Evolutionary conservation across 2,888 invertebrate species (phyloP).

Genomic region (Leucophenga maculata): DNA sequence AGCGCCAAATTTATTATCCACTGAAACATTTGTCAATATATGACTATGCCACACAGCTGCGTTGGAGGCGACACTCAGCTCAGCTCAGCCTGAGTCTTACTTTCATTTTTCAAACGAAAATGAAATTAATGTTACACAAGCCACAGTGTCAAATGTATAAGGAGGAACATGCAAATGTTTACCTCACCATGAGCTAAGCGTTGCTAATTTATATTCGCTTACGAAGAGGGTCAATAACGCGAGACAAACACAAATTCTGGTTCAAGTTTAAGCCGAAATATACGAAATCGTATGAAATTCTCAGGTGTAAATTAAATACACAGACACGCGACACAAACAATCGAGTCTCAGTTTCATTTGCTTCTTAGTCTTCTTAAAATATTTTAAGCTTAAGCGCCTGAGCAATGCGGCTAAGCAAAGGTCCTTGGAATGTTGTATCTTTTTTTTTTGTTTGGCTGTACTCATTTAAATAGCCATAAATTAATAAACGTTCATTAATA

Average conservation of each 20-base stretch:
- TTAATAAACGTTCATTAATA: conserved; percentile 62
- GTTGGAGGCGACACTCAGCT: background rate
- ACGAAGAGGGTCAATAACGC: background rate
- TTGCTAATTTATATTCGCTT: conserved; percentile 58
- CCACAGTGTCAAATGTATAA: background rate
- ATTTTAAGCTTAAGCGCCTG: no score
- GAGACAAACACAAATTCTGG: conserved; percentile 49
- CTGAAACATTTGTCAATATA: no score
- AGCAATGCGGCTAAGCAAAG: no score
- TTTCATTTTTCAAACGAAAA: conserved; percentile 58
- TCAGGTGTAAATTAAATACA: conserved; percentile 60
- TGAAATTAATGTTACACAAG: background rate
- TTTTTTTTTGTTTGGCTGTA: conserved; percentile 29
- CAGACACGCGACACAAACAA: conserved; percentile 33
- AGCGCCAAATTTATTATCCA: no score
- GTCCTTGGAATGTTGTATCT: no score
- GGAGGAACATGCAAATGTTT: conserved; percentile 50
- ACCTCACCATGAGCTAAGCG: conserved; percentile 54
- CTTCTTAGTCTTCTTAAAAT: no score
- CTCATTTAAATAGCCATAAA: conserved; percentile 63
- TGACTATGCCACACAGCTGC: conserved; percentile 54
- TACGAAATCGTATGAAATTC: no score
- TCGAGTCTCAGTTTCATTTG: no score
- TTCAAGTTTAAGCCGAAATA: conserved; percentile 48
- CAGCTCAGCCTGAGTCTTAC: no score